Conservation (phyloP, 92 coral and sea anemone genomes). For the Micromussa lordhowensis region DNA sequence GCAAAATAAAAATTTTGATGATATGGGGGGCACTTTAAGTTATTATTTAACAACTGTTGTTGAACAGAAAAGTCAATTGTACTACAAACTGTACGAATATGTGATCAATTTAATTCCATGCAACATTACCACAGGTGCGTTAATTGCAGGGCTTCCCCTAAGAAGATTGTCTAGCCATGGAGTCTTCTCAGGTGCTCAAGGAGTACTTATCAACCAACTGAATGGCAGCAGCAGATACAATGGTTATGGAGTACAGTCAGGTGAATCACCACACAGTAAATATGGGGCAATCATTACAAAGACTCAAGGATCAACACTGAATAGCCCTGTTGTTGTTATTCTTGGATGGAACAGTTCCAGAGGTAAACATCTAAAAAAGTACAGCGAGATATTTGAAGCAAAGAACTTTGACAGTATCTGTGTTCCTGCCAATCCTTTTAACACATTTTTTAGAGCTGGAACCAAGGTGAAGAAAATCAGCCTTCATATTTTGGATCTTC, state of each 20-base stretch:
- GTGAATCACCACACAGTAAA: conserved; percentile 1
- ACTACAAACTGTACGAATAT: too few relatives aligned
- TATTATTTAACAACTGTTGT: too few relatives aligned
- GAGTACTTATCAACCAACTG: neutral
- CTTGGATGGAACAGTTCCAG: conserved; percentile 86
- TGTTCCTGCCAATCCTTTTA: conserved; percentile 70
- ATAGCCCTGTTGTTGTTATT: conserved; percentile 70
- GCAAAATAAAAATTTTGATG: too few relatives aligned
- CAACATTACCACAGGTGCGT: neutral
- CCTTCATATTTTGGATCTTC: conserved; percentile 51
- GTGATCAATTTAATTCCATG: too few relatives aligned
- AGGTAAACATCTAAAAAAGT: conserved; percentile 67
- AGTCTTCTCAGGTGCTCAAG: neutral
- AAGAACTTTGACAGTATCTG: conserved; percentile 68
- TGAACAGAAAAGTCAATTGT: too few relatives aligned
- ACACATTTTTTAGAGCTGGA: conserved; percentile 73
- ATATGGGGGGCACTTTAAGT: too few relatives aligned
- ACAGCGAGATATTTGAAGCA: conserved; percentile 71
- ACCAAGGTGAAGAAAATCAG: conserved; percentile 77
- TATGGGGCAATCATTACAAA: conserved; percentile 72
- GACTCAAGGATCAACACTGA: conserved; percentile 7
- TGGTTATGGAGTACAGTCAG: neutral
- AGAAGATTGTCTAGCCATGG: neutral
- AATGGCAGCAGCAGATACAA: neutral
- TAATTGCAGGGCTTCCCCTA: neutral